Conservation (phyloP, 2,113 vertebrate genomes). For the Hipposideros armiger region DNA sequence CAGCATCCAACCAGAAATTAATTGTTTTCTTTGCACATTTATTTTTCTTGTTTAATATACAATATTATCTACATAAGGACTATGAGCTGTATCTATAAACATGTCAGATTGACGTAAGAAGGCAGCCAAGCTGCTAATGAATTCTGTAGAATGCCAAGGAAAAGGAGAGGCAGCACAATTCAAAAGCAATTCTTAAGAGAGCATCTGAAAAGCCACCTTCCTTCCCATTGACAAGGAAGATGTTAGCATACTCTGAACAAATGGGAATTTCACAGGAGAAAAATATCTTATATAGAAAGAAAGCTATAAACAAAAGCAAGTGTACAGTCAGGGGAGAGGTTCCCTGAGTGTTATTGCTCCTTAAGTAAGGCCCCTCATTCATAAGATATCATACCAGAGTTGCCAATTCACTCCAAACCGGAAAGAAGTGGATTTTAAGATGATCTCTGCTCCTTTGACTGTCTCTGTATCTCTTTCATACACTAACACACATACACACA, state of each 20-base stretch:
- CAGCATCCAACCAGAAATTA: background rate
- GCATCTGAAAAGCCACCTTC: background rate
- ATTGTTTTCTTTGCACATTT: background rate
- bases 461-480: background rate
- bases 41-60: constrained; percentile 27
- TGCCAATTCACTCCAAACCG: background rate
- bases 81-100: background rate
- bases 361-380: background rate
- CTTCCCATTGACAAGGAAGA: background rate
- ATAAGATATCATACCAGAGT: background rate
- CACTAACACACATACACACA: background rate
- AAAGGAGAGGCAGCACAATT: background rate
- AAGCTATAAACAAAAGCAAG: background rate
- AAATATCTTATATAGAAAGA: background rate
- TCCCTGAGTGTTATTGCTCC: background rate
- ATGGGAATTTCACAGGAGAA: background rate
- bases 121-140: background rate
- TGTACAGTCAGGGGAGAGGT: background rate
- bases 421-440: background rate
- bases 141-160: background rate
- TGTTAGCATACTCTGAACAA: background rate
- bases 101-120: background rate
- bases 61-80: background rate
- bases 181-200: background rate
- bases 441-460: background rate